These are phyloP conservation scores for Carassius auratus DNA, from an alignment of 2,113 vertebrate species.

Conservation along the genomic window DNA sequence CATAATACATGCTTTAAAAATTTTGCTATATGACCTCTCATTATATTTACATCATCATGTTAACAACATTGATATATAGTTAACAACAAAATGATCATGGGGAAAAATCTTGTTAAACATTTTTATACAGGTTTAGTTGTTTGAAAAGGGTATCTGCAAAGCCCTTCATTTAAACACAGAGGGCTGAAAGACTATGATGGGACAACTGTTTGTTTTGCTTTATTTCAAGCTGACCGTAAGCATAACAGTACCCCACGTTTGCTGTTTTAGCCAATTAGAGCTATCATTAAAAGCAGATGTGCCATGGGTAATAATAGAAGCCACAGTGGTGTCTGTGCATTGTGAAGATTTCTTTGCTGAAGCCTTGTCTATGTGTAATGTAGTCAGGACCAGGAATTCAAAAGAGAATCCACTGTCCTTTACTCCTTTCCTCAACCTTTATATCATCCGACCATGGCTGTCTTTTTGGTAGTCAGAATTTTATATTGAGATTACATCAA, in stretches of 20 bases:
- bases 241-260: not conserved
- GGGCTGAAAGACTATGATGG: constrained; percentile 3
- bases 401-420: constrained; percentile 55
- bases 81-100: not conserved
- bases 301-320: constrained; percentile 71
- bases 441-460: constrained; percentile 17
- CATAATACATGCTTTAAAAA: no score
- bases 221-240: not conserved
- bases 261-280: constrained; percentile 73
- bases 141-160: not conserved
- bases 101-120: not conserved
- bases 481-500: constrained; percentile 59
- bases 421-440: constrained; percentile 14
- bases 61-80: not conserved
- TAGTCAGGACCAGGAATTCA: constrained; percentile 67
- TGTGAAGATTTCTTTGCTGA: constrained; percentile 65
- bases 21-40: not conserved
- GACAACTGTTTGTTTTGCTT: constrained; percentile 43
- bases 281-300: constrained; percentile 69
- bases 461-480: constrained; percentile 44
- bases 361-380: constrained; percentile 68
- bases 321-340: constrained; percentile 58
- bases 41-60: not conserved
- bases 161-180: constrained; percentile 17
- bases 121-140: not conserved